phyloP scores from a whole-genome alignment of 2,888 invertebrate genomes.

The Hermaeophaga mercurialis region DNA sequence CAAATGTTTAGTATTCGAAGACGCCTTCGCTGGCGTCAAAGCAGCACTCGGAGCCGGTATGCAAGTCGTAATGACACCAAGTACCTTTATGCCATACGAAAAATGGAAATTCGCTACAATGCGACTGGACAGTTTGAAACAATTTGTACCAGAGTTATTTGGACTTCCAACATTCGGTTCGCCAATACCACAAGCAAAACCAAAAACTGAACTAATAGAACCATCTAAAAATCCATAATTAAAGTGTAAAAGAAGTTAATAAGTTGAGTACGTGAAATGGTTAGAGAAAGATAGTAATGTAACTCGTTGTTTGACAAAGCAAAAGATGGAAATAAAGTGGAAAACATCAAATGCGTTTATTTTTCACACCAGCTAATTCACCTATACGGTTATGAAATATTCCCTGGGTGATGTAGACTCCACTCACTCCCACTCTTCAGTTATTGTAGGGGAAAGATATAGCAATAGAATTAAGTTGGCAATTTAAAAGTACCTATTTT shows the following conservation, averaged over 20 bases:
- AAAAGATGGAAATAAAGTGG: no score
- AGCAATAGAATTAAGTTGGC: no score
- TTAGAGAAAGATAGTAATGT: no score
- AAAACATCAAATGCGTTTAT: no score
- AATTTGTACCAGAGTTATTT: conserved; percentile 84
- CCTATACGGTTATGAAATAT: no score
- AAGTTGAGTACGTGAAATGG: no score
- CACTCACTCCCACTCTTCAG: no score
- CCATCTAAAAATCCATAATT: not conserved
- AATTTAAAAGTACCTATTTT: no score
- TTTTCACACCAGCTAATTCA: no score
- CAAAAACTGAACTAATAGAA: not conserved
- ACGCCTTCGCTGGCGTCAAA: conserved; percentile 85
- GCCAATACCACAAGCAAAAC: not conserved
- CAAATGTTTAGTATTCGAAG: conserved; percentile 83
- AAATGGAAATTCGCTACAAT: conserved; percentile 67
- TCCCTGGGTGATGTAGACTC: no score
- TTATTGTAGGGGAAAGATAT: no score
- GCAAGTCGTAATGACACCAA: conserved; percentile 85
- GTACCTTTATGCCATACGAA: conserved; percentile 59
- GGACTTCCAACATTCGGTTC: conserved; percentile 67
- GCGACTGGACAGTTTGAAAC: conserved; percentile 72
- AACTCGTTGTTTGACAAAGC: no score
- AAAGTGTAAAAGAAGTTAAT: not conserved
- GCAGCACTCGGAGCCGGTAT: conserved; percentile 81